phyloP scores from a whole-genome alignment of 2,888 invertebrate species.

The Tachina fera region DNA sequence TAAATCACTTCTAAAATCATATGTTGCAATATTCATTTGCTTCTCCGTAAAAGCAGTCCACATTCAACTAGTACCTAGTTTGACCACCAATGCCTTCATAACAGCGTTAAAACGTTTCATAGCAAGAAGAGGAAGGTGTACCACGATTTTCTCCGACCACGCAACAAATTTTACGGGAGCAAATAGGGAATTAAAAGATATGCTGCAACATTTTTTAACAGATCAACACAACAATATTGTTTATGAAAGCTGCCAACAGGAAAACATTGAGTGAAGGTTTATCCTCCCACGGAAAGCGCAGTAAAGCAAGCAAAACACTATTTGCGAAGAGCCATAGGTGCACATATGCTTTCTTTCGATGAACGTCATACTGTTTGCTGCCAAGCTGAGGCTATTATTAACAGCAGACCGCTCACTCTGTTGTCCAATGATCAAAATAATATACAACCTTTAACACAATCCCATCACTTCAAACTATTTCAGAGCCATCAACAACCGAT shows the following conservation, averaged over 20 bases:
- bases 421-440: constrained; percentile 40
- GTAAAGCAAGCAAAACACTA: constrained; percentile 42
- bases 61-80: constrained; percentile 1
- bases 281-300: constrained; percentile 56
- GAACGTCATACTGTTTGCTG: constrained; percentile 56
- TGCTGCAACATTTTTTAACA: constrained; percentile 32
- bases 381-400: constrained; percentile 1
- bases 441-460: constrained; percentile 31
- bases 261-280: constrained; percentile 53
- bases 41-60: constrained; percentile 11
- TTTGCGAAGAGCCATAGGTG: constrained; percentile 19
- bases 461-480: constrained; percentile 22
- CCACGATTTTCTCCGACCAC: no score
- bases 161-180: constrained; percentile 48
- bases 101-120: no score
- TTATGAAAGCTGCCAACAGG: background rate
- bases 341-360: constrained; percentile 26
- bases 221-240: constrained; percentile 26
- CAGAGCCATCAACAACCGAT: constrained; percentile 10
- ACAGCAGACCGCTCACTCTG: constrained; percentile 52
- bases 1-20: constrained; percentile 4
- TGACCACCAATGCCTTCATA: constrained; percentile 8
- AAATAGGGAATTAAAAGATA: constrained; percentile 43
- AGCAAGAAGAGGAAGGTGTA: no score
- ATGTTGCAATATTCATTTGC: constrained; percentile 29